Base-by-base conservation (phyloP, 1,140 invertebrate genomes). In the Panulirus ornatus region DNA sequence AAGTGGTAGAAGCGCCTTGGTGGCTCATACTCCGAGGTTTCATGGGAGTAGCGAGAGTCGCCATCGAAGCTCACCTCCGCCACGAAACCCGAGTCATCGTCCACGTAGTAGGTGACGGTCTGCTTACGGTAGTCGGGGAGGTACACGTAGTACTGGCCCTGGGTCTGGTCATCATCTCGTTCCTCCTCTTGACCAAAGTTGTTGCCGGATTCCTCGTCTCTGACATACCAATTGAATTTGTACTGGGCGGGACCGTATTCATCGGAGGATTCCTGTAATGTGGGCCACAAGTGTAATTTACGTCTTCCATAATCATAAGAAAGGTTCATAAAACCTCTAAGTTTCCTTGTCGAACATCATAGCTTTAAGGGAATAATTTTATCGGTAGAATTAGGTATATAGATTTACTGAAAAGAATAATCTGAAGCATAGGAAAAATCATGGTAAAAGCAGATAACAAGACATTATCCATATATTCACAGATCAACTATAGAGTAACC, bases 31-130 rank as follows among this genome's bases (percentile, higher is more conserved):
- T 73, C 70, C 5, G 16, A 5, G 34, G 30, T 38, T 34, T 22
- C 70, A 36, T 34, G 42, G 70, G 36, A 34, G 70, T 73, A 73
- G 27, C 27, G 70, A 38, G 70, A 34, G 34, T 73, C 70, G 70
- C 70, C 70, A 0, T 34, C 36, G 70, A 38, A 73, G 14, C 42
- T 34, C 9, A 73, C 70, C 34, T 73, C 70, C 8, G 70, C 70
- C 70, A 73, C 70, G 79, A 2, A 82, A n/a, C 79, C 79, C 14
- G 79, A 82, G 79, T 82, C 38, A 1, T 40, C 79, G 1, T 47
- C 9, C 27, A 82, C 79, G n/a, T 66, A 2, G 38, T 82, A 82
- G 0, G 63, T 54, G 8, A 73, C 70, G 8, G 2, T 38, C 70
- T 73, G 70, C n/a, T 8, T 11, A 38, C 70, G 70, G 34, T 38